These are phyloP conservation scores for Planiliza haematocheilus DNA, from an alignment of 2,113 vertebrate species.

Conservation along the genomic window DNA sequence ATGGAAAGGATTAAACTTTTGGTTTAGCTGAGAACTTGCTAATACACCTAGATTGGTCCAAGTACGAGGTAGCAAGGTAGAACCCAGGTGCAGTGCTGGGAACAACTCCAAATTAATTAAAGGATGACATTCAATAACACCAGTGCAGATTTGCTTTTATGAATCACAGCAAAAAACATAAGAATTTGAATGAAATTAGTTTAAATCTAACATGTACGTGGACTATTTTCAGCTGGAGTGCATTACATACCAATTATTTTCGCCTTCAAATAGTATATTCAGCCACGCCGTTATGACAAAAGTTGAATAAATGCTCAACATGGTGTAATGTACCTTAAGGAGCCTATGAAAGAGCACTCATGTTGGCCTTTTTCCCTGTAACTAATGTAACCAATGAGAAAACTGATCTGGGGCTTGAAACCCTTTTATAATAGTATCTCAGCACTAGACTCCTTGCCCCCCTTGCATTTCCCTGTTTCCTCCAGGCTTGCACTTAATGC, in stretches of 20 bases:
- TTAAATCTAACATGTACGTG: neutral
- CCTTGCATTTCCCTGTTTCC: constrained; percentile 29
- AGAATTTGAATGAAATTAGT: neutral
- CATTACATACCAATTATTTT: neutral
- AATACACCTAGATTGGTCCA: no score
- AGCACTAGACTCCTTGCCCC: constrained; percentile 14
- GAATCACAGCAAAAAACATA: neutral
- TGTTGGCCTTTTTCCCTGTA: constrained; percentile 12
- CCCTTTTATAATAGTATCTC: constrained; percentile 30
- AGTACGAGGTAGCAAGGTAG: no score
- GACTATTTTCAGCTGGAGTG: neutral
- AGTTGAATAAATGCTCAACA: neutral
- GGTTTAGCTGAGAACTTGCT: no score
- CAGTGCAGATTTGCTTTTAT: neutral
- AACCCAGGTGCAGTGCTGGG: no score
- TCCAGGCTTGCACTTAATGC: constrained; percentile 61
- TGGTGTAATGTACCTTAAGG: neutral
- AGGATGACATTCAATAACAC: neutral
- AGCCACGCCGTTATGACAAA: neutral
- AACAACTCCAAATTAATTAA: no score
- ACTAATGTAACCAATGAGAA: neutral
- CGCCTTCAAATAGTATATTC: no score
- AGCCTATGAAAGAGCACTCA: neutral
- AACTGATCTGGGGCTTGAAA: constrained; percentile 23
- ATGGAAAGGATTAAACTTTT: no score